Base-by-base conservation (phyloP, 30 jellyfish, hydroid and myxozoan species). In the Mastigias papua region DNA sequence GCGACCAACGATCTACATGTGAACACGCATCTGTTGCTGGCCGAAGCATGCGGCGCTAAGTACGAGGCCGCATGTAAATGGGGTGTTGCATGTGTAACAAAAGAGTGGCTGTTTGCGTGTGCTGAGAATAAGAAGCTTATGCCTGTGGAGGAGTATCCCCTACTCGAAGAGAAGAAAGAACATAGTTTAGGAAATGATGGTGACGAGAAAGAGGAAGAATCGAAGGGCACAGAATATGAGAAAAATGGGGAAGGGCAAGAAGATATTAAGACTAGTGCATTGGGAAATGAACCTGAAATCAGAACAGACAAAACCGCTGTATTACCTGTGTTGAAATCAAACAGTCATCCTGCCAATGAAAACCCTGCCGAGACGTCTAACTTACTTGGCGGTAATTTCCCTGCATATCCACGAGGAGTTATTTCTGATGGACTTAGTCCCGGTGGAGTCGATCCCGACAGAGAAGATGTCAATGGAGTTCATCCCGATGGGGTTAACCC, bases 31-130 rank as follows among this genome's bases (percentile, higher is more conserved):
- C 91, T 95, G 27, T 79, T 95, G 28, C 91, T 95, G 0, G 87
- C 65, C 62, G 93, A 95, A 23, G 97, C 99, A 11, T 86, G 74
- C 25, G 99, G 99, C 30, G 63, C 94, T 28, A 95, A 95, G 62
- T 95, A 90, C 82, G 93, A 87, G 37, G 99, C 99, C 2, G 97
- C 99, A 2, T 27, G 81, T 27, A 76, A 74, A 67, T 95, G 99
- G 99, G 90, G 81, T 27, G 89, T 90, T 25, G 78, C 89, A 1
- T 90, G 97, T 28, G 97, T 95, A 25, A 58, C 93, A 0, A 87
- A 95, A 49, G 86, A 90, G 61, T 95, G 99, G 99, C 80, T 95
- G 35, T 90, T 72, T 69, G 93, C 97, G 8, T 95, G 98, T 86
- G 97, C 97, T n/a, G 87, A 82, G 51, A 31, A 80, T 21, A 95